phyloP scores from a whole-genome alignment of 1,140 invertebrate genomes.

The Leguminivora glycinivorella region DNA sequence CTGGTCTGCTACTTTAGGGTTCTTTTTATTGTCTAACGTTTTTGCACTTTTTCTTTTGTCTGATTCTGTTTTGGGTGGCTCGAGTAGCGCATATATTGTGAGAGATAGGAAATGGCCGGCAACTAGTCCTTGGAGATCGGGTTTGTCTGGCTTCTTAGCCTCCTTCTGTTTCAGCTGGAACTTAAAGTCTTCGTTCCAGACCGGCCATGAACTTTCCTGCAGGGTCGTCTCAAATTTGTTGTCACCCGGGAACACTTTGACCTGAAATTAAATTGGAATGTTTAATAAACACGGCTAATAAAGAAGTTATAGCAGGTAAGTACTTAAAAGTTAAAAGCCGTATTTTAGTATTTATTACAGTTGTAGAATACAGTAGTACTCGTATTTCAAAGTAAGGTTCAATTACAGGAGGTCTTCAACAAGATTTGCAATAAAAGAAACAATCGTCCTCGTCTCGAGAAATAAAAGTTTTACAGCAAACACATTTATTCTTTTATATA shows the following conservation, averaged over 20 bases:
- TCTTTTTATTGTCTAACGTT: slow-evolving; percentile 71
- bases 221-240: slow-evolving; percentile 86
- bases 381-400: too few species aligned
- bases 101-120: slow-evolving; percentile 86
- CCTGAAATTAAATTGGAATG: slow-evolving; percentile 75
- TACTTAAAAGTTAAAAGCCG: neutral
- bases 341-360: neutral
- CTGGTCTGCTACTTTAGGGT: slow-evolving; percentile 68
- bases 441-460: too few species aligned
- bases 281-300: slow-evolving; percentile 7
- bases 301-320: neutral
- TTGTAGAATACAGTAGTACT: too few species aligned
- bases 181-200: slow-evolving; percentile 88
- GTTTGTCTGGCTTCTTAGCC: slow-evolving; percentile 56
- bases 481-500: too few species aligned
- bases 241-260: slow-evolving; percentile 86
- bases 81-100: slow-evolving; percentile 86
- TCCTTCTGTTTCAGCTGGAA: slow-evolving; percentile 81
- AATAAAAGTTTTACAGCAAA: too few species aligned
- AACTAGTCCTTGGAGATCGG: slow-evolving; percentile 76
- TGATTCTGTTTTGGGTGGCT: slow-evolving; percentile 74
- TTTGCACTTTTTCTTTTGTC: slow-evolving; percentile 62
- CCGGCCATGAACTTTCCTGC: slow-evolving; percentile 87
- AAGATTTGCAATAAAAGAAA: too few species aligned
- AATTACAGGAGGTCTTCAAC: too few species aligned